Conservation (phyloP, 2,797 vertebrate genomes). For the Tragopan temminckii region DNA sequence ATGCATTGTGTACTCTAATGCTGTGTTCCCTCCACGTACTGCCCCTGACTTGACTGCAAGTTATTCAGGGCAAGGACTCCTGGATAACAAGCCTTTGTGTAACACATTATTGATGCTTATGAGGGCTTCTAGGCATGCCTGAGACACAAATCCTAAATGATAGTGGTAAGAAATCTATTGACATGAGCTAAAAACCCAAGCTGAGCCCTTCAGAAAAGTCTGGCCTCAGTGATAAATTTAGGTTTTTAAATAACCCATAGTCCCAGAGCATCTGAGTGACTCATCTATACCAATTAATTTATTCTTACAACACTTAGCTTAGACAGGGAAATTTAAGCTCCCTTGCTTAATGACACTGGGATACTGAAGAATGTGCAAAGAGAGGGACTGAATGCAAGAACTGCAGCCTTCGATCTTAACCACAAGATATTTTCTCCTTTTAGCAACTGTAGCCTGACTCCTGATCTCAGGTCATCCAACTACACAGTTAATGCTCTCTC, state of each 20-base stretch:
- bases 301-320: slow-evolving; percentile 47
- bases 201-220: slow-evolving; percentile 41
- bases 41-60: neutral
- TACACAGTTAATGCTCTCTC: neutral
- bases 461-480: neutral
- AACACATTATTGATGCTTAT: slow-evolving; percentile 29
- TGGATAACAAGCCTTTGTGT: slow-evolving; percentile 26
- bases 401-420: slow-evolving; percentile 13
- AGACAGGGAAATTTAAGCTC: slow-evolving; percentile 44
- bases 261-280: neutral
- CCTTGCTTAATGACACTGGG: neutral
- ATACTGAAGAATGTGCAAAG: neutral
- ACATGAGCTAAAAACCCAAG: slow-evolving; percentile 47
- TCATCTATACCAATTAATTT: slow-evolving; percentile 40
- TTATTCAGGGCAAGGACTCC: slow-evolving; percentile 30
- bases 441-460: neutral
- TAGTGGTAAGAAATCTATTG: slow-evolving; percentile 43
- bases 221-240: slow-evolving; percentile 47
- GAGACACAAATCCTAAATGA: slow-evolving; percentile 61
- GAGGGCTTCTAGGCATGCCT: slow-evolving; percentile 23
- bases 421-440: neutral
- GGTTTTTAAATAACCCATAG: slow-evolving; percentile 48
- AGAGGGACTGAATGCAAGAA: neutral
- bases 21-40: neutral
- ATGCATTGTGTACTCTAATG: neutral